Base-by-base conservation (phyloP, 2,888 invertebrate species). In the Eristalis intricaria region DNA sequence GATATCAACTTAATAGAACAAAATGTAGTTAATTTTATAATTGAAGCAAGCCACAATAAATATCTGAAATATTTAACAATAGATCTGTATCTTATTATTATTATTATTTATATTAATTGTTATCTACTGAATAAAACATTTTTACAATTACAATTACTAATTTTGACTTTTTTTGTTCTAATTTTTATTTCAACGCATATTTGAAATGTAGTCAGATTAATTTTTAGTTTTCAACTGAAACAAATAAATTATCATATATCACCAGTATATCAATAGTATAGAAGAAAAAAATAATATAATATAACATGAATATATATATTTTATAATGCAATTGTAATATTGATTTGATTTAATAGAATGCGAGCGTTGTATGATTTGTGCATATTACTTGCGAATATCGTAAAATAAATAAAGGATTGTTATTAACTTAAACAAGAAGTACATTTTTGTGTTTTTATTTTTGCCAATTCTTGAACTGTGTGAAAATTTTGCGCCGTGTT, bases 101-200 rank as follows among this genome's bases (percentile, higher is more conserved):
- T 79, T 86, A 86, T 86, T 86, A 87, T 83, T 83, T 83, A 79
- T 87, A 83, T 87, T 71, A 68, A 87, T 87, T 87, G 87, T 87
- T 87, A 87, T 83, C 83, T 87, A 83, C 87, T 87, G 83, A 87
- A 79, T 87, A 87, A 86, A 83, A 68, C 35, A 77, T 65, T 35
- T 77, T 81, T 69, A 80, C 50, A 19, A 81, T 71, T 68, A 73
- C 19, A 32, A 26, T 26, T 68, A 64, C 60, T 71, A 26, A 76
- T 84, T 79, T 69, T 69, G 60, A 56, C 56, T 63, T 40, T 81
- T 56, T 60, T 68, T 79, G 58, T 75, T 61, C 22, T 15, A 60
- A 66, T 68, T 80, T 19, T 77, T 23, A 38, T 76, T 65, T 40
- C n/a, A 50, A 50, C 4, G 19, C 19, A 50, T 50, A 50, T 50